Conservation (phyloP, 2,113 vertebrate species). For the Cyprinodon variegatus region DNA sequence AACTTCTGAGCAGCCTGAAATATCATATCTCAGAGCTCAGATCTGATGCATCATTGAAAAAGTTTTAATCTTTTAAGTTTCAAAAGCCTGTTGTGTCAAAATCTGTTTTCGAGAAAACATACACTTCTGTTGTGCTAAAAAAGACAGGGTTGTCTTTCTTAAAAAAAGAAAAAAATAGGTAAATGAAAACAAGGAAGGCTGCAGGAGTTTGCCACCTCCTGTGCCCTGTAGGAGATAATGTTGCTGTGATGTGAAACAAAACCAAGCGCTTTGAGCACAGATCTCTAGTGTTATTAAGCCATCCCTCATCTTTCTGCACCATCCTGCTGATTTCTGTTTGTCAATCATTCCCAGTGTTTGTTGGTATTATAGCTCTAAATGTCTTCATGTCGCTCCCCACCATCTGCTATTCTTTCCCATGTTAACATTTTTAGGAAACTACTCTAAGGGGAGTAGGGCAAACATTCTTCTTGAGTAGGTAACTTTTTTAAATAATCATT, state of each 20-base stretch:
- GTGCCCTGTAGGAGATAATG: conserved; percentile 1
- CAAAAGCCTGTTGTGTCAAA: background rate
- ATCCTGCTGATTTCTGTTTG: conserved; percentile 1
- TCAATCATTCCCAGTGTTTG: conserved; percentile 13
- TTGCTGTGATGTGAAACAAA: conserved; percentile 1
- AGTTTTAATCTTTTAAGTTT: background rate
- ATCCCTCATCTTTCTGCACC: background rate
- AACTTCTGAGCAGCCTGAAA: too few species aligned
- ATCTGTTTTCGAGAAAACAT: too few species aligned
- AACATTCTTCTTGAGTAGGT: too few species aligned
- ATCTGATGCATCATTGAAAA: background rate
- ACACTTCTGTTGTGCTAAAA: too few species aligned
- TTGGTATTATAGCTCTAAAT: background rate
- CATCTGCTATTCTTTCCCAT: background rate
- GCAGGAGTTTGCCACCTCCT: conserved; percentile 8
- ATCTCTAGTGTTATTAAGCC: conserved; percentile 7
- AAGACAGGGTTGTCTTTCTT: background rate
- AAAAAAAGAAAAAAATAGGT: conserved; percentile 10
- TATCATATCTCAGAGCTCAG: background rate
- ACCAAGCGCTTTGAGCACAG: conserved; percentile 9
- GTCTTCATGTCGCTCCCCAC: background rate
- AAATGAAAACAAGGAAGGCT: conserved; percentile 44
- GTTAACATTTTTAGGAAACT: background rate
- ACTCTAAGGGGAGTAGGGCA: background rate
- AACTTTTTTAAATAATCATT: background rate